Conservation (phyloP, 1,140 invertebrate species). For the Anadara kagoshimensis region DNA sequence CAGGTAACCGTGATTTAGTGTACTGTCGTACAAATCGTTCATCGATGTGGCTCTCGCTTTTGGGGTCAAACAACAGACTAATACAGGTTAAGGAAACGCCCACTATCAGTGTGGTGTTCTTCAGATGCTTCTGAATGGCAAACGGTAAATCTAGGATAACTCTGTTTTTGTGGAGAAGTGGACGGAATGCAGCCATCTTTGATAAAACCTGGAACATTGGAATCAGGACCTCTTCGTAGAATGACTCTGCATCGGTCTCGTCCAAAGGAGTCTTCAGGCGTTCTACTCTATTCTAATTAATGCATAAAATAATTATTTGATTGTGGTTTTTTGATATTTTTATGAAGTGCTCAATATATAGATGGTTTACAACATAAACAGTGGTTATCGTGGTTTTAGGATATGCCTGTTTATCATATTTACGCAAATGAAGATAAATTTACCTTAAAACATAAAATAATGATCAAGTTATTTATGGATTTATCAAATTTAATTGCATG, state of each 20-base stretch:
- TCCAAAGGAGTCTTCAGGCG: constrained; percentile 17
- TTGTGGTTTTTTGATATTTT: too few relatives aligned
- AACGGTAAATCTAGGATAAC: constrained; percentile 24
- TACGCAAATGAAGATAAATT: too few relatives aligned
- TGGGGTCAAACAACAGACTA: background rate
- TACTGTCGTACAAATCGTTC: constrained; percentile 51
- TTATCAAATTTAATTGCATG: too few relatives aligned
- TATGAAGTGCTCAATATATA: too few relatives aligned
- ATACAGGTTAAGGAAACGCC: constrained; percentile 28
- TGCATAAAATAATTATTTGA: background rate
- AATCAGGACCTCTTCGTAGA: constrained; percentile 11
- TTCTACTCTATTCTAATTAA: constrained; percentile 34
- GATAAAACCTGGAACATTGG: constrained; percentile 25
- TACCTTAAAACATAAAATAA: too few relatives aligned
- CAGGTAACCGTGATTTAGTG: constrained; percentile 42
- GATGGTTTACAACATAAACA: too few relatives aligned
- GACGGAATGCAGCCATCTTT: constrained; percentile 6
- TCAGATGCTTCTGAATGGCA: constrained; percentile 23
- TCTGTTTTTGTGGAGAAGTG: constrained; percentile 24
- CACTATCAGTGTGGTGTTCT: background rate
- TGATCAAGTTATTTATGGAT: too few relatives aligned
- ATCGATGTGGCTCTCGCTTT: constrained; percentile 30
- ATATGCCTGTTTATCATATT: too few relatives aligned
- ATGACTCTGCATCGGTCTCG: constrained; percentile 9
- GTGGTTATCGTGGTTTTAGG: too few relatives aligned